Evolutionary conservation across 1,140 invertebrate species (phyloP).

Genomic region (Calosoma granatense): DNA sequence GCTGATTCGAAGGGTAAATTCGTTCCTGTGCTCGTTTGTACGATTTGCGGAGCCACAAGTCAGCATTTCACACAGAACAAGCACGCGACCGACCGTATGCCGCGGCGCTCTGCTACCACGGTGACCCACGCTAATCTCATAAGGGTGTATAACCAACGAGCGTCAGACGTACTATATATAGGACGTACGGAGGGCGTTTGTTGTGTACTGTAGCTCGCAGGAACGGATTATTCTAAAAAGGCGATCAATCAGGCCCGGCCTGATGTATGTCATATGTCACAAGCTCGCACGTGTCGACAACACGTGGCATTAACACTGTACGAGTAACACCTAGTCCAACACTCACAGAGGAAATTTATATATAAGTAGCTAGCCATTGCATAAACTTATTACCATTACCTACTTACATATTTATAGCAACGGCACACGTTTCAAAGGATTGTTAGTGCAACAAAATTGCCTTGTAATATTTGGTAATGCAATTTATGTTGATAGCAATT

Average conservation of each 20-base stretch:
- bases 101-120: not conserved
- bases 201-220: not conserved
- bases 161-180: not conserved
- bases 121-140: not conserved
- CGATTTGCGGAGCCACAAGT: not conserved
- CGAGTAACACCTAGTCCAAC: not conserved
- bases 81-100: not conserved
- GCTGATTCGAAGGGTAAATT: too few species aligned
- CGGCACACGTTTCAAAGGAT: too few species aligned
- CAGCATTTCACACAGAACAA: not conserved
- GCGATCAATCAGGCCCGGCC: slow-evolving; percentile 14
- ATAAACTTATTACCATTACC: not conserved
- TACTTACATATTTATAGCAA: too few species aligned
- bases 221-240: slow-evolving; percentile 17
- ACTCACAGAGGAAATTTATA: too few species aligned
- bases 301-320: not conserved
- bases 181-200: not conserved
- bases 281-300: slow-evolving; percentile 11
- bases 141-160: not conserved
- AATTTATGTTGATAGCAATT: too few species aligned
- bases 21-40: too few species aligned
- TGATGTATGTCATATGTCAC: slow-evolving; percentile 13
- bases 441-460: too few species aligned
- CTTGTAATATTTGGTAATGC: too few species aligned
- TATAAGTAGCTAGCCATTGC: too few species aligned